Base-by-base conservation (phyloP, 2,888 invertebrate genomes). In the Tachystola acroxantha region DNA sequence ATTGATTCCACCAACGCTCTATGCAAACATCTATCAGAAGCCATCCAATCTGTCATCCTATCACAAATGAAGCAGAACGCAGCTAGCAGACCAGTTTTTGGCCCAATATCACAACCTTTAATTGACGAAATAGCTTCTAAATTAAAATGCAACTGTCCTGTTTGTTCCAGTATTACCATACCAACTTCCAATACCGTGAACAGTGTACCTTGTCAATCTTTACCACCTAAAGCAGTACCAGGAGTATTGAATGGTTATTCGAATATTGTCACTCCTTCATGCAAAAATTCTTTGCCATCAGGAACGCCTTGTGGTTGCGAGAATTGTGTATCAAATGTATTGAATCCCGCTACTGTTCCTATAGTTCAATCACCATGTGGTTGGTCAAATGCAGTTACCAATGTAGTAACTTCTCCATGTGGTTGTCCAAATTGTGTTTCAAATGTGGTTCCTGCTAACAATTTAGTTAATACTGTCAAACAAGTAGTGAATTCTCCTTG, bases 31-130 rank as follows among this genome's bases (percentile, higher is more conserved):
- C 38, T 53, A 5, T 51, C 53, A 3, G 36, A 38, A 1, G 40
- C 49, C 7, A 52, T 57, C 5, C 53, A 57, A 42, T 40, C 34
- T 14, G 43, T 45, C n/a, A 45, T 53, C 5, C 31, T 53, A n/a
- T 45, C 48, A 3, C 50, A 45, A 26, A 46, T 54, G 30, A 36
- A 42, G 11, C 37, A 36, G 7, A 50, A 42, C 14, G 39, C 50
- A 10, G 19, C 39, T 1, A 35, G 39, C 9, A 42, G 31, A 29
- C 46, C 46, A 0, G 38, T 53, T 5, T 52, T 55, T 10, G 43
- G 48, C 0, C 46, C 42, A 16, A 46, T 53, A 1, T 38, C 46
- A 1, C 39, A 34, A 1, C 53, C 53, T 1, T 27, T 53, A 5
- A 29, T 53, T 1, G 43, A 45, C 11, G 50, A 53, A 29, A 40